Base-by-base conservation (phyloP, 2,797 vertebrate genomes). In the Lophotriccus pileatus region DNA sequence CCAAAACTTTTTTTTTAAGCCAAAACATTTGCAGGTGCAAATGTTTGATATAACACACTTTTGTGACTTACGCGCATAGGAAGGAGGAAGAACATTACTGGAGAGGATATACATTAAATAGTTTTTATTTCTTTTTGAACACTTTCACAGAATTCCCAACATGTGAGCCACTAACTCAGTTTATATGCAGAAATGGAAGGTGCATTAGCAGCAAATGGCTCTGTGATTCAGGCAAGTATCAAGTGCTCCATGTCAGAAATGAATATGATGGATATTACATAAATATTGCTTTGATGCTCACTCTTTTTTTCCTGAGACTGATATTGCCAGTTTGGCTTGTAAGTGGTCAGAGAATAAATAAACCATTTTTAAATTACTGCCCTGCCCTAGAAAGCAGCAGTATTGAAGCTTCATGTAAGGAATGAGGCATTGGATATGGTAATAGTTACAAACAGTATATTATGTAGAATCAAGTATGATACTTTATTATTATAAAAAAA, bases 121-220 rank as follows among this genome's bases (percentile, higher is more conserved):
- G 44, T 8, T 95, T 63, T 74, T 52, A 18, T 72, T 95, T 96
- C 4, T 78, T 93, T 84, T 91, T 96, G 63, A 44, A 76, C 15
- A 0, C 59, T 92, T 95, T 34, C 87, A 64, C 98, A 99, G 99
- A 98, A 62, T 99, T 99, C 81, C 99, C 99, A 80, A 99, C 99
- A 2, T 99, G 99, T 94, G 98, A 99, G 69, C 98, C 98, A 24
- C 96, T 99, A 63, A 98, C 98, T 84, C 98, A 99, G 75, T 99
- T 99, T 98, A 98, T 99, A 97, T 99, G 99, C 91, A 98, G 97
- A 96, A 99, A 98, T 68, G 99, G 99, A 69, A 98, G 98, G 83
- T 99, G 99, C 95, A 98, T 99, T 97, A 99, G 98, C 92, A 98
- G 96, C 90, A 99, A 98, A 92, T 99, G 99, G 99, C 98, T 98